Evolutionary conservation across 2,888 invertebrate genomes (phyloP).

Genomic region (Andrena marginata): DNA sequence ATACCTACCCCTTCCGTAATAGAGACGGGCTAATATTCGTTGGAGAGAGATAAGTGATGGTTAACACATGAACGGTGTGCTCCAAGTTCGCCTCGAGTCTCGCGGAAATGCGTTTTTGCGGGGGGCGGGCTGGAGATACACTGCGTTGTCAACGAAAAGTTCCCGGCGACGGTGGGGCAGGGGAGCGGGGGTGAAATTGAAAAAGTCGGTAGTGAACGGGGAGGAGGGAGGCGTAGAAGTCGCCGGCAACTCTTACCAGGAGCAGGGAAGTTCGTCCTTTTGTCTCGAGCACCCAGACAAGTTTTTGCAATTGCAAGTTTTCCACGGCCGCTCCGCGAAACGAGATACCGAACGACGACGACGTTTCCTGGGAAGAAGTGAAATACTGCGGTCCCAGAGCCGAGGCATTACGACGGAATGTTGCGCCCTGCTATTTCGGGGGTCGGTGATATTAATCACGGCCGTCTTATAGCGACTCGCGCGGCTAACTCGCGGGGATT

Average conservation of each 20-base stretch:
- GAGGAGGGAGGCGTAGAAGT: constrained; percentile 54
- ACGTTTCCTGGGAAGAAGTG: constrained; percentile 70
- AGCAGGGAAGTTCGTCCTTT: constrained; percentile 67
- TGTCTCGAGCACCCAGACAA: constrained; percentile 75
- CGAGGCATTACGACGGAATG: constrained; percentile 41
- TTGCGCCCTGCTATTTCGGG: constrained; percentile 14
- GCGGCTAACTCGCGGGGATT: constrained; percentile 16
- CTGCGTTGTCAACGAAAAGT: constrained; percentile 55
- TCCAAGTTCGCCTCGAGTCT: constrained; percentile 41
- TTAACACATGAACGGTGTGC: constrained; percentile 39
- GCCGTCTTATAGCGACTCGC: constrained; percentile 25
- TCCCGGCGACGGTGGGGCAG: constrained; percentile 36
- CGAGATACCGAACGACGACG: constrained; percentile 67
- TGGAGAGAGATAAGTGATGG: constrained; percentile 31
- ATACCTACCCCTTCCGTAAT: no score
- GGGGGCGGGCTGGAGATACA: constrained; percentile 24
- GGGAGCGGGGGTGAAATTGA: constrained; percentile 37
- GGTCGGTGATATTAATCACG: constrained; percentile 53
- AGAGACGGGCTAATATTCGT: neutral
- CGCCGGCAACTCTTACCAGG: constrained; percentile 62
- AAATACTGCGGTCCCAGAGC: constrained; percentile 52
- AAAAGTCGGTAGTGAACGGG: constrained; percentile 29
- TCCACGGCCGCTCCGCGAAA: constrained; percentile 57
- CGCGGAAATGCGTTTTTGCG: constrained; percentile 57
- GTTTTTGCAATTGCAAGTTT: constrained; percentile 79